Percentiles rank a stretch among this genome's conserved stretches.
Evolutionary conservation across 2,888 invertebrate species (phyloP).

Genomic region (Tipula unca): DNA sequence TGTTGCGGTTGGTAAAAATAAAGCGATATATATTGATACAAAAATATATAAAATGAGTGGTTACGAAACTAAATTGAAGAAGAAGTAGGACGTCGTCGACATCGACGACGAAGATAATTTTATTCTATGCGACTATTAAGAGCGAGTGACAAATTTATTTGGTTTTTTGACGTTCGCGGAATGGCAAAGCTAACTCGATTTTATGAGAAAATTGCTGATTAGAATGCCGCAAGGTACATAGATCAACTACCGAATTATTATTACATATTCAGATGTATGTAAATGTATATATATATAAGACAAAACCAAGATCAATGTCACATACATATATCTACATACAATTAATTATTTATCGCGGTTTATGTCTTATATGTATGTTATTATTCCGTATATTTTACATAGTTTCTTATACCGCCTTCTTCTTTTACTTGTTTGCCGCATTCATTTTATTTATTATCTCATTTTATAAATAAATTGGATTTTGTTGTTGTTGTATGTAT

Average conservation of each 20-base stretch:
- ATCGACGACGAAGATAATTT: not conserved
- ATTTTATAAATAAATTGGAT: constrained; percentile 2
- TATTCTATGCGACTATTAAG: not conserved
- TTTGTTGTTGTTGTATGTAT: not conserved
- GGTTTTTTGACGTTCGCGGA: not conserved
- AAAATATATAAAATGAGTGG: not conserved
- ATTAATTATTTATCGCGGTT: not conserved
- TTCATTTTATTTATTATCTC: not conserved
- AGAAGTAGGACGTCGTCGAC: not conserved
- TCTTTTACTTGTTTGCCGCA: not conserved
- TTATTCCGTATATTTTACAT: not conserved
- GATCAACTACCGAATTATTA: not conserved
- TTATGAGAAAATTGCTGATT: not conserved
- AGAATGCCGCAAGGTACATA: not conserved
- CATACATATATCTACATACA: not conserved
- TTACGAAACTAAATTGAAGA: not conserved
- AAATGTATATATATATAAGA: not conserved
- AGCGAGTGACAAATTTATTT: not conserved
- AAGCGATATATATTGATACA: not conserved
- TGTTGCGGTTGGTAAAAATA: not conserved
- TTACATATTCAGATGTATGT: not conserved
- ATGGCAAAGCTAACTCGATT: not conserved
- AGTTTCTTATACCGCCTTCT: not conserved
- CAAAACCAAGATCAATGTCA: not conserved
- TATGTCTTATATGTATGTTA: not conserved